phyloP scores from a whole-genome alignment of 2,888 invertebrate genomes.

The Apantesis nais region DNA sequence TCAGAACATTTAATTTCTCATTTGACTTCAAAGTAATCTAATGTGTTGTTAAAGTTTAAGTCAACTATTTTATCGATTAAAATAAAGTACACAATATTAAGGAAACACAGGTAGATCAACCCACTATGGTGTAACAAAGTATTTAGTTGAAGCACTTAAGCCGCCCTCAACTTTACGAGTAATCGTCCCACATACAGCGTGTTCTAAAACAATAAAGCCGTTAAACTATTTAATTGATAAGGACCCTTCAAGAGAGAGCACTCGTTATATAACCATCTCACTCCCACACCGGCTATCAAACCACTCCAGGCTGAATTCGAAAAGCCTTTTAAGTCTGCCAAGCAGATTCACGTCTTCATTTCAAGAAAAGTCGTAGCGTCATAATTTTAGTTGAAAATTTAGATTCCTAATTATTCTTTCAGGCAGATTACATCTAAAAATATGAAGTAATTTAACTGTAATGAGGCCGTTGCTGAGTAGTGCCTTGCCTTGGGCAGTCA shows the following conservation, averaged over 20 bases:
- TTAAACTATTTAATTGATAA: constrained; percentile 46
- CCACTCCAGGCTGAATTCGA: constrained; percentile 10
- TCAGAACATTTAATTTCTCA: background rate
- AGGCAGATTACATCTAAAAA: constrained; percentile 14
- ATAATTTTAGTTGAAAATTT: background rate
- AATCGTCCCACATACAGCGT: constrained; percentile 26
- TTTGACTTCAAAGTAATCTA: background rate
- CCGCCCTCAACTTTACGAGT: constrained; percentile 27
- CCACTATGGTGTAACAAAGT: background rate
- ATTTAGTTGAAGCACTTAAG: constrained; percentile 27
- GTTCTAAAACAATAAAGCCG: constrained; percentile 39
- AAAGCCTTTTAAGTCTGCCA: constrained; percentile 13
- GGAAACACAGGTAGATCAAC: background rate
- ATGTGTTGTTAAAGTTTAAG: no score
- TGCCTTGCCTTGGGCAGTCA: constrained; percentile 19
- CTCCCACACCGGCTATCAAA: constrained; percentile 43
- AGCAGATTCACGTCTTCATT: constrained; percentile 9
- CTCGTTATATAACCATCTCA: constrained; percentile 30
- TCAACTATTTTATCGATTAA: background rate
- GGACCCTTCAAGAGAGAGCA: constrained; percentile 47
- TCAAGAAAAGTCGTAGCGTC: constrained; percentile 13
- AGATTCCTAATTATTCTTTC: background rate
- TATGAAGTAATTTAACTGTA: constrained; percentile 30
- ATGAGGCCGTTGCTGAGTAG: constrained; percentile 29
- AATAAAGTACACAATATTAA: background rate